A percentile compares a stretch with the other conserved stretches of the same genome.
Evolutionary conservation across 2,113 vertebrate species (phyloP).

Genomic region (Abramis brama): DNA sequence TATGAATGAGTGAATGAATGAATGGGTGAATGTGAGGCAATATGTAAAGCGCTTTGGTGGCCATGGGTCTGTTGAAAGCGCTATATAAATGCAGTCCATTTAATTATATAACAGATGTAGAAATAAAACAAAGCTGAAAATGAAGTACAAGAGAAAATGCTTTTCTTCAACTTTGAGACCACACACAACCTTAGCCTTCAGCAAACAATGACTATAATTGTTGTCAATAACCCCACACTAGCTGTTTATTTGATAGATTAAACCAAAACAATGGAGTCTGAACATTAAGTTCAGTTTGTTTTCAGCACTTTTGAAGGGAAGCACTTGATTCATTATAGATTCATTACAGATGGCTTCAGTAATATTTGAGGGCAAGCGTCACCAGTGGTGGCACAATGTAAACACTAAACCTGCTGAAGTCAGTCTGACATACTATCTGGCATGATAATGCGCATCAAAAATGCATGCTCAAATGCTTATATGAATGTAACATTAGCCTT

Average conservation of each 20-base stretch:
- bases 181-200: not conserved
- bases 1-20: no score
- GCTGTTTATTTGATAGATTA: conserved; percentile 24
- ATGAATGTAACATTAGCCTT: no score
- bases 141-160: not conserved
- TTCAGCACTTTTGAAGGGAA: not conserved
- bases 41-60: no score
- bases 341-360: conserved; percentile 13
- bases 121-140: not conserved
- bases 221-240: conserved; percentile 2
- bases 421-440: not conserved
- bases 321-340: conserved; percentile 12
- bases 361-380: conserved; percentile 6
- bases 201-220: not conserved
- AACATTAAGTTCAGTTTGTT: conserved; percentile 18
- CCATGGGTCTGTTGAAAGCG: no score
- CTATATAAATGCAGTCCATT: no score
- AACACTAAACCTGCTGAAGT: not conserved
- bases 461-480: not conserved
- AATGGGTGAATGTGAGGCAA: no score
- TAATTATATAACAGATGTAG: not conserved
- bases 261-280: conserved; percentile 1
- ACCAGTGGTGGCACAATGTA: not conserved
- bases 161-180: not conserved
- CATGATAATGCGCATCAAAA: not conserved